Base-by-base conservation (phyloP, 2,888 invertebrate species). In the Malthinus flaveolus region DNA sequence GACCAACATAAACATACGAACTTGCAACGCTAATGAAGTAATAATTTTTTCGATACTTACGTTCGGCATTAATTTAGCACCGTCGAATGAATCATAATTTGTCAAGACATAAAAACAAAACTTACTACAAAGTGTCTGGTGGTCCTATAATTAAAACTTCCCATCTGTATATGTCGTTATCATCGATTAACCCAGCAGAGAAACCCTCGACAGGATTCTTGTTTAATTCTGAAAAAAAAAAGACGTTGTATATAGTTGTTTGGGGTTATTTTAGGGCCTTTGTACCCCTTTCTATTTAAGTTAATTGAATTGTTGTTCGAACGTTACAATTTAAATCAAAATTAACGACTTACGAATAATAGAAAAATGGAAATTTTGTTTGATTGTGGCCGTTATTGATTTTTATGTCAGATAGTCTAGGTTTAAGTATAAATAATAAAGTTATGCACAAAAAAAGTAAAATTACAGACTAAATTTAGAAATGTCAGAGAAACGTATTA, bases 171-270 rank as follows among this genome's bases (percentile, higher is more conserved):
- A 99, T 96, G 83, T 99, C 97, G 87, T 95, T 93, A 85, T 99
- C 99, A 84, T 99, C 97, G 81, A 97, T 95, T 73, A 99, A 87
- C 73, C 99, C 99, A 81, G 99, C 99, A 82, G 98, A 98, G 87
- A 99, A 99, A 74, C 99, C 98, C 87, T 98, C 97, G 53, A 98
- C 97, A 78, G 98, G 97, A 86, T 97, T 96, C 84, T 97, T 97
- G 83, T 95, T 95, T 78, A 99, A 83, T 87, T 99, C 98, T 97
- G 85, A 71, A 89, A 87, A 53, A 87, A 53, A 23, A 23, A 23
- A 23, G 23, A 3, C 2, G 23, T 23, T 23, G 5, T 23, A 3
- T 3, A 23, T 3, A 23, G 23, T 23, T 23, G 23, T 23, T 23
- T 3, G 5, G 66, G 50, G 57, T 61, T 62, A 50, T 33, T 37